Evolutionary conservation across 2,888 invertebrate species (phyloP), one percentile per base, ranked within the genome.

Genomic region (Drosophila parthenogenetica): DNA sequence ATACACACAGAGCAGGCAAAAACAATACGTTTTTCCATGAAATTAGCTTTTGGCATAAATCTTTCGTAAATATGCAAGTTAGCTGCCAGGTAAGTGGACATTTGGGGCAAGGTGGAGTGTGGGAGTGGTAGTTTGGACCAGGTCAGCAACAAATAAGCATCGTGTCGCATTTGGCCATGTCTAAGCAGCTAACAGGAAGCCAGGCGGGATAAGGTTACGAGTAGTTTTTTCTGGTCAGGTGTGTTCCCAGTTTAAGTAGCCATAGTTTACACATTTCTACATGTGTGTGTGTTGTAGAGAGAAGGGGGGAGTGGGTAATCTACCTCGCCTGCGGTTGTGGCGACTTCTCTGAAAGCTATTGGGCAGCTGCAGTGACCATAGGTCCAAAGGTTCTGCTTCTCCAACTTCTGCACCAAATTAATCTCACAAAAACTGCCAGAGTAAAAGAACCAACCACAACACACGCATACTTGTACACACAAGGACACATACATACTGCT

Each of bases 21-120:
- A 69, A 87, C 88, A 89, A 85, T 87, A 89, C 65, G 87, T 77
- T 86, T 87, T 88, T 86, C 87, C 89, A 86, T 89, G 77, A 88
- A 89, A 86, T 86, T 86, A 89, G 86, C 89, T 89, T 85, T 74
- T 66, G 87, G 80, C 89, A 86, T 86, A 86, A 86, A 86, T 86
- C 86, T 89, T 80, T 80, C 64, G 81, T 79, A 81, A 81, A 87
- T 84, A 87, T 79, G 67, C 73, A 57, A 71, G 65, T 51, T 50
- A 64, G 39, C 32, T 17, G 48, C 25, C 8, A 29, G 50, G 8
- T 13, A 29, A 35, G n/a, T n/a, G 10, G 8, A n/a, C n/a, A 14
- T 0, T 7, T 13, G 29, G 10, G 13, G 19, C 8, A 8, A 8
- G 8, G 29, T 29, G 8, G 29, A 29, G 29, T 29, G 29, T 0